Evolutionary conservation across 2,797 vertebrate genomes (phyloP).

Genomic region (Hapalemur alaotrensis): DNA sequence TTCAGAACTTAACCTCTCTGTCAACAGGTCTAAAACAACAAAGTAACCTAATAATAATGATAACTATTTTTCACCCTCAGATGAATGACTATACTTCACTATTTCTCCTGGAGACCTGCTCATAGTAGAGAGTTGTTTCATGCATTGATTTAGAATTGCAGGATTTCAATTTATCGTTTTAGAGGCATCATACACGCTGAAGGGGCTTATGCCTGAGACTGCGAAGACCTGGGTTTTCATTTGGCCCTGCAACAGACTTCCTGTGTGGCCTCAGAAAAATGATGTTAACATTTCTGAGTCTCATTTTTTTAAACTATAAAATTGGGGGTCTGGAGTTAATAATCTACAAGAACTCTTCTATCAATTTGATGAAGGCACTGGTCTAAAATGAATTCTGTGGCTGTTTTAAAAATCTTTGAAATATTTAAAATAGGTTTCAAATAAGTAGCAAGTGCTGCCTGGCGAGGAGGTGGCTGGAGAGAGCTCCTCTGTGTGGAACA

Average conservation of each 20-base stretch:
- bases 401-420: not conserved
- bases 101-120: not conserved
- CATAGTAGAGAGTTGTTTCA: not conserved
- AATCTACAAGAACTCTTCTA: not conserved
- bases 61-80: not conserved
- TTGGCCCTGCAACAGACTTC: not conserved
- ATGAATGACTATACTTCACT: not conserved
- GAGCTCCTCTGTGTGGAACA: conserved; percentile 28
- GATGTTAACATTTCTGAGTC: not conserved
- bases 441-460: not conserved
- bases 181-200: not conserved
- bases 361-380: not conserved
- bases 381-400: not conserved
- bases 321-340: not conserved
- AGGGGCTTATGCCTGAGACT: not conserved
- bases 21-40: not conserved
- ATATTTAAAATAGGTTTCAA: conserved; percentile 22
- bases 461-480: not conserved
- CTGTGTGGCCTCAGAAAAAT: not conserved
- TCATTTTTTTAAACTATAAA: conserved; percentile 11
- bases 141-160: not conserved
- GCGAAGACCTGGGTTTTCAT: not conserved
- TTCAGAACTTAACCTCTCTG: not conserved
- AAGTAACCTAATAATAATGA: not conserved
- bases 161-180: not conserved